A percentile compares a stretch with the other conserved stretches of the same genome.
Conservation (phyloP, 1,140 invertebrate species). For the Lycorma delicatula region DNA sequence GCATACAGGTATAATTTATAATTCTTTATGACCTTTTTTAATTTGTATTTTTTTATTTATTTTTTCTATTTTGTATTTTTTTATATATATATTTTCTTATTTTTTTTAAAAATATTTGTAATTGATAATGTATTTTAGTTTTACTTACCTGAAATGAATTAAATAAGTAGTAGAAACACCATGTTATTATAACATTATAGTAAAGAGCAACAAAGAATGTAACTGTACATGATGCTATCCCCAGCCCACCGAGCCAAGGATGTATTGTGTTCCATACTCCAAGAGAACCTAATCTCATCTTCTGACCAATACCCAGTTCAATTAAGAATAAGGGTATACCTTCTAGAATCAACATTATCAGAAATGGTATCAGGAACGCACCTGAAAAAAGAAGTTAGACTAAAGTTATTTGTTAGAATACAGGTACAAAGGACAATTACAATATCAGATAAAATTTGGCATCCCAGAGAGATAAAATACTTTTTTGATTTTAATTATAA, state of each 20-base stretch:
- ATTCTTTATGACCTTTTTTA: no score
- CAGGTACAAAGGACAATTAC: not conserved
- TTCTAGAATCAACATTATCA: slow-evolving; percentile 86
- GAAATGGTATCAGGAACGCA: slow-evolving; percentile 94
- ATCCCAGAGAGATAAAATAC: no score
- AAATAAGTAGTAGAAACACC: slow-evolving; percentile 94
- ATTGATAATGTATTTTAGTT: no score
- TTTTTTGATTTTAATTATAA: no score
- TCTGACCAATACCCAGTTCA: slow-evolving; percentile 87
- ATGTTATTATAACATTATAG: slow-evolving; percentile 97
- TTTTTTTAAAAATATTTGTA: no score
- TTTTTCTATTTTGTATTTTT: no score
- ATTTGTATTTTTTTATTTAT: no score
- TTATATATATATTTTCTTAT: no score
- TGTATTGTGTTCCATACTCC: slow-evolving; percentile 93
- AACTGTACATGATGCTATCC: slow-evolving; percentile 60
- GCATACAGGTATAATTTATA: no score
- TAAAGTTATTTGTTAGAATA: slow-evolving; percentile 8
- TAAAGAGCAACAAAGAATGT: slow-evolving; percentile 89
- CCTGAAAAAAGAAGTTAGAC: slow-evolving; percentile 59
- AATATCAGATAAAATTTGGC: not conserved
- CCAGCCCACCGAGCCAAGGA: slow-evolving; percentile 83
- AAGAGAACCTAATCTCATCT: slow-evolving; percentile 77
- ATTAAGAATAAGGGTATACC: slow-evolving; percentile 90
- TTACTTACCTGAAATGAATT: slow-evolving; percentile 72